Conservation (phyloP, 1,140 invertebrate species). For the Leptinotarsa undecemlineata region DNA sequence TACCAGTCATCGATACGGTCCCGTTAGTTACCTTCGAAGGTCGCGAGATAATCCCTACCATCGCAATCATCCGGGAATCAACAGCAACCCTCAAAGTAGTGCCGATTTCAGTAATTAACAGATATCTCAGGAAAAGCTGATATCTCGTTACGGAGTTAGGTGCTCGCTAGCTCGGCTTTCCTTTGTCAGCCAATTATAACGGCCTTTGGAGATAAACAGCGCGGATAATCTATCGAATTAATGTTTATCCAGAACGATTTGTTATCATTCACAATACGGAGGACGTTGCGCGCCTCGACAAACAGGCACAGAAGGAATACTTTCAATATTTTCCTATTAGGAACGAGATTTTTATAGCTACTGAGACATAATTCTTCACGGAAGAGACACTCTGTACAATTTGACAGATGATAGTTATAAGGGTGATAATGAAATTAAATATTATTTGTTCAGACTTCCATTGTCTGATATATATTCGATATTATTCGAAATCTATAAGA, state of each 20-base stretch:
- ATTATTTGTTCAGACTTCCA: too few relatives aligned
- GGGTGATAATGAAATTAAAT: too few relatives aligned
- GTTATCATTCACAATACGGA: constrained; percentile 19
- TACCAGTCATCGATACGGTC: not conserved
- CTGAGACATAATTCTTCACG: too few relatives aligned
- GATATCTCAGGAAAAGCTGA: constrained; percentile 31
- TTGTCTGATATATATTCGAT: too few relatives aligned
- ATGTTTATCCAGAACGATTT: constrained; percentile 50
- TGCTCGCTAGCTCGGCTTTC: constrained; percentile 25
- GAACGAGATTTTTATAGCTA: not conserved
- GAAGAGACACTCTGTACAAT: too few relatives aligned
- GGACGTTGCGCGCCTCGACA: not conserved
- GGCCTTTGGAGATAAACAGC: constrained; percentile 52
- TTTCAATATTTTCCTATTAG: not conserved
- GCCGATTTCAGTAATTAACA: constrained; percentile 42
- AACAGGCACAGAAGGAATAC: not conserved
- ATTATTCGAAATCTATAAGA: too few relatives aligned
- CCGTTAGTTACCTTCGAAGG: not conserved
- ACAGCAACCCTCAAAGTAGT: constrained; percentile 36
- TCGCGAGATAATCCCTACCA: not conserved
- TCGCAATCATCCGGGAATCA: not conserved
- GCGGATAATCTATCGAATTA: constrained; percentile 54
- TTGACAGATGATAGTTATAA: too few relatives aligned
- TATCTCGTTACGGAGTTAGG: constrained; percentile 25
- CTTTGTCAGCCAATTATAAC: constrained; percentile 48